These are phyloP conservation scores for Parazoanthus atlanticus DNA, from an alignment of 92 coral and sea anemone genomes.

Conservation along the genomic window DNA sequence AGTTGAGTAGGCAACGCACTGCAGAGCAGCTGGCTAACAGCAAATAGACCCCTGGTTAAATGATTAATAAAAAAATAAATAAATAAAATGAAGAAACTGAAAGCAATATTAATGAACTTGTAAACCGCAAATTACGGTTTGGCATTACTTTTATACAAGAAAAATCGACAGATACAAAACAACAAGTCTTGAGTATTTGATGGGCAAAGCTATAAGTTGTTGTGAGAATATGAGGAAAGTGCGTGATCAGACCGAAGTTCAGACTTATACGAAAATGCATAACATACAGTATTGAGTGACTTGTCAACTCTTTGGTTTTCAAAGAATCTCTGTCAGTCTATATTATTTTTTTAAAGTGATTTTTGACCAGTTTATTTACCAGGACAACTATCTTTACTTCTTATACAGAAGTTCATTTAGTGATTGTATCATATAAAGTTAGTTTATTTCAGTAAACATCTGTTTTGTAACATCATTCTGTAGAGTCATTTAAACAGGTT, in stretches of 20 bases:
- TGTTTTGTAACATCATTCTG: too few relatives aligned
- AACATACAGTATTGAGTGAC: not conserved
- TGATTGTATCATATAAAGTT: not conserved
- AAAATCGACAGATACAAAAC: constrained; percentile 6
- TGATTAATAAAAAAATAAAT: constrained; percentile 54
- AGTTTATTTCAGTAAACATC: too few relatives aligned
- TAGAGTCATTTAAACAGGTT: not conserved
- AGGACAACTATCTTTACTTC: not conserved
- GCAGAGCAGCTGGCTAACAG: constrained; percentile 43
- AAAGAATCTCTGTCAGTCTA: not conserved
- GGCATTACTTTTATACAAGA: constrained; percentile 6
- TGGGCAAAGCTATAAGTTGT: not conserved
- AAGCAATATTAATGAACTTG: constrained; percentile 38
- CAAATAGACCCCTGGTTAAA: constrained; percentile 48
- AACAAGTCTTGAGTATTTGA: constrained; percentile 2
- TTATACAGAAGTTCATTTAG: not conserved
- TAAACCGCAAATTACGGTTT: constrained; percentile 26
- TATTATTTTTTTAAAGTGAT: too few relatives aligned
- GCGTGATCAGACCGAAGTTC: constrained; percentile 28
- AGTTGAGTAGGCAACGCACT: constrained; percentile 69
- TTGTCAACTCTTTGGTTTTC: not conserved
- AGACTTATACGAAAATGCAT: not conserved
- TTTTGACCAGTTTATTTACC: not conserved
- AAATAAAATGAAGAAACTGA: constrained; percentile 50
- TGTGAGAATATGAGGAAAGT: constrained; percentile 41